phyloP scores from a whole-genome alignment of 2,113 vertebrate genomes.

The Triplophysa dalaica region DNA sequence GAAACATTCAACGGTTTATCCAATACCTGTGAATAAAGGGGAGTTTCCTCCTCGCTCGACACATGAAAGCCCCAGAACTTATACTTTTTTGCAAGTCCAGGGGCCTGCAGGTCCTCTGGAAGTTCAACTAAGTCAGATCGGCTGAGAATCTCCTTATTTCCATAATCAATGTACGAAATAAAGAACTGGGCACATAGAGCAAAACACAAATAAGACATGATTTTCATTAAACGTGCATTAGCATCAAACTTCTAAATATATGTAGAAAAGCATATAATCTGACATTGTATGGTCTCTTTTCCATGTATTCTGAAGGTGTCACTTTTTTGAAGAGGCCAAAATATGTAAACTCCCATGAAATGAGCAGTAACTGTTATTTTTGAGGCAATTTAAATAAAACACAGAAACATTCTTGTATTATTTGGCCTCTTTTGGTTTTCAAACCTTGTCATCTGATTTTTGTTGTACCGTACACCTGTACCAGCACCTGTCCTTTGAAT shows the following conservation, averaged over 20 bases:
- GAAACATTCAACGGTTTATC: neutral
- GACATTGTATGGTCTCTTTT: too few relatives aligned
- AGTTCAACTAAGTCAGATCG: slow-evolving; percentile 75
- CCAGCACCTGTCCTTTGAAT: slow-evolving; percentile 80
- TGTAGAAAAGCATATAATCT: too few relatives aligned
- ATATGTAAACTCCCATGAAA: neutral
- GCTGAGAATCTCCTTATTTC: slow-evolving; percentile 76
- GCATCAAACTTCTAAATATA: neutral
- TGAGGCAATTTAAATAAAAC: neutral
- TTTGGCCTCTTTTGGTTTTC: slow-evolving; percentile 12
- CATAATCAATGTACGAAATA: slow-evolving; percentile 80
- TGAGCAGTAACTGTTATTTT: neutral
- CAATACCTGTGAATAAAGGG: slow-evolving; percentile 69
- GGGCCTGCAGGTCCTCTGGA: slow-evolving; percentile 66
- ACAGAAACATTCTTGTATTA: too few relatives aligned
- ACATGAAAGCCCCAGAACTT: slow-evolving; percentile 75
- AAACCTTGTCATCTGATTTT: slow-evolving; percentile 72
- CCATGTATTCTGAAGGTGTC: too few relatives aligned
- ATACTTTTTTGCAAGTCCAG: slow-evolving; percentile 71
- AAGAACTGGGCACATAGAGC: slow-evolving; percentile 46
- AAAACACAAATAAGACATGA: neutral
- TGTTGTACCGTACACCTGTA: slow-evolving; percentile 78
- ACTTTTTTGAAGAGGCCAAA: too few relatives aligned
- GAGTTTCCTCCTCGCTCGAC: slow-evolving; percentile 67
- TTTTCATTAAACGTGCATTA: neutral